These are phyloP conservation scores for Tachycineta bicolor DNA, from an alignment of 2,113 vertebrate species.

Conservation along the genomic window DNA sequence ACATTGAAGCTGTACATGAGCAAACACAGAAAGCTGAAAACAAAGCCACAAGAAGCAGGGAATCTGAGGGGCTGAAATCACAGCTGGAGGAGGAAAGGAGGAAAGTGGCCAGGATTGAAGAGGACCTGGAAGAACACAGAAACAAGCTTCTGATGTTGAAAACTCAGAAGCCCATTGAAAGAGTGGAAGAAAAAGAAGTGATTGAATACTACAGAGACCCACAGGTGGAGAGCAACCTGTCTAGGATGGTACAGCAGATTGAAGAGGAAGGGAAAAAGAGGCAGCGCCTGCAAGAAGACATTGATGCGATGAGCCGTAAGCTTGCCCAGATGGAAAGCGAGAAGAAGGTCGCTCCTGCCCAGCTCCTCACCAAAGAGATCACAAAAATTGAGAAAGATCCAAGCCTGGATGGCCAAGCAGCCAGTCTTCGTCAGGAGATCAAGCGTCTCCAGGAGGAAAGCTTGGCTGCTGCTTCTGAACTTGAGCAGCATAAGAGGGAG, in stretches of 20 bases:
- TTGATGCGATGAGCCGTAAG: constrained; percentile 77
- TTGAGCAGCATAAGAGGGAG: constrained; percentile 81
- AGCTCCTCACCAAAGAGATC: constrained; percentile 92
- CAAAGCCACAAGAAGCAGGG: constrained; percentile 37
- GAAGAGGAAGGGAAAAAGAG: constrained; percentile 78
- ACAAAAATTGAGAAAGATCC: constrained; percentile 92
- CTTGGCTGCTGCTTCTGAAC: constrained; percentile 55
- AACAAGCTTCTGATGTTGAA: constrained; percentile 82
- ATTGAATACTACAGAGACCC: constrained; percentile 92
- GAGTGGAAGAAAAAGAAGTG: constrained; percentile 91
- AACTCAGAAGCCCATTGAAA: constrained; percentile 87
- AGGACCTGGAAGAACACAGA: constrained; percentile 78
- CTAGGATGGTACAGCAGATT: constrained; percentile 69
- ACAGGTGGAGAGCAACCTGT: constrained; percentile 80
- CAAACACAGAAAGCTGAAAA: constrained; percentile 75
- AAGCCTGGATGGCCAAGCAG: constrained; percentile 82
- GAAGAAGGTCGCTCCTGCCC: constrained; percentile 73
- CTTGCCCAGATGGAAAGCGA: constrained; percentile 77
- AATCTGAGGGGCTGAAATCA: constrained; percentile 69
- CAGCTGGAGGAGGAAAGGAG: constrained; percentile 83
- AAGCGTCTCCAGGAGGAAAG: constrained; percentile 75
- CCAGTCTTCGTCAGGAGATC: constrained; percentile 80
- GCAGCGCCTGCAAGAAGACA: constrained; percentile 73
- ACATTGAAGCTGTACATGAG: constrained; percentile 58
- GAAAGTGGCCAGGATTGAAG: constrained; percentile 74